Evolutionary conservation across 2,888 invertebrate genomes (phyloP).

Genomic region (Ecdyonurus torrentis): DNA sequence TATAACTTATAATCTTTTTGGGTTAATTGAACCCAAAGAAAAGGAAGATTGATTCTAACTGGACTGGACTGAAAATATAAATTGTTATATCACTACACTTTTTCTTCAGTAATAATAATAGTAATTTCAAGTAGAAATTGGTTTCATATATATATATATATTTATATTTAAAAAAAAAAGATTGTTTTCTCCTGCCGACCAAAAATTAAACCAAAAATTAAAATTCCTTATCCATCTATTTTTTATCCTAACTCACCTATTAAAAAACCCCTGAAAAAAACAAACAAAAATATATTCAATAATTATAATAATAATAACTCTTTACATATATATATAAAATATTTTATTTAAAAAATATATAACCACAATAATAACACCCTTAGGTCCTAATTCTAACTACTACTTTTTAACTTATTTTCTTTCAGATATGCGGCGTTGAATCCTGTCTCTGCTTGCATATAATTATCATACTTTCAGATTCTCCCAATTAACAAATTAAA

Average conservation of each 20-base stretch:
- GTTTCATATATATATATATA: neutral
- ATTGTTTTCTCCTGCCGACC: neutral
- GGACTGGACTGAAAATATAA: slow-evolving; percentile 1
- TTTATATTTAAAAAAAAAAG: neutral
- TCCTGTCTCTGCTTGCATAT: neutral
- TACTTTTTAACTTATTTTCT: slow-evolving; percentile 1
- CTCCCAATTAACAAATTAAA: neutral
- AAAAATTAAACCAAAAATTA: neutral
- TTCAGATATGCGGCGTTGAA: slow-evolving; percentile 1
- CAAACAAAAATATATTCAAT: neutral
- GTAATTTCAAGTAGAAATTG: neutral
- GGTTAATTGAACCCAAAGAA: too few species aligned
- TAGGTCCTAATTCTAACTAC: neutral
- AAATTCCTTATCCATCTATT: neutral
- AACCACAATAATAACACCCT: neutral
- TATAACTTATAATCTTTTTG: too few species aligned
- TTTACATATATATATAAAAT: neutral
- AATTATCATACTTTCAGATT: slow-evolving; percentile 4
- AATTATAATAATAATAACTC: neutral
- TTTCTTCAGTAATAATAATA: neutral
- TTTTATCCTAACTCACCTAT: neutral
- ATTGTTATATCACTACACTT: neutral
- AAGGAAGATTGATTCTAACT: neutral
- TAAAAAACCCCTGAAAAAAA: neutral
- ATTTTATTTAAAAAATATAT: neutral